These are phyloP conservation scores for Pimpla rufipes DNA, from an alignment of 2,888 invertebrate species.

Conservation along the genomic window DNA sequence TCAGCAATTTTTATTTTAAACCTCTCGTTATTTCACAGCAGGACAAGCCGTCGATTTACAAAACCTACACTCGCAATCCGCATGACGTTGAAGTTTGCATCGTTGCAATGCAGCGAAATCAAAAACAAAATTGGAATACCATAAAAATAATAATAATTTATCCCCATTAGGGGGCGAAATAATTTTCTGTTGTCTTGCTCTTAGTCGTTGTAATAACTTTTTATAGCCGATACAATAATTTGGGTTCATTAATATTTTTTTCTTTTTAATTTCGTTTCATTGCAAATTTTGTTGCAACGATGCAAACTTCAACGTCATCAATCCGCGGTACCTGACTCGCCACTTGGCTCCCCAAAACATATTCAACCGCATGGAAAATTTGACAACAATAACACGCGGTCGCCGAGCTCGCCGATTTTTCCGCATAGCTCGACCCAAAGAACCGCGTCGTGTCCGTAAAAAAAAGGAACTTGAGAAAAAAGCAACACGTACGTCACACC, in stretches of 20 bases:
- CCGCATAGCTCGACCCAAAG: background rate
- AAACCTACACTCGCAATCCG: background rate
- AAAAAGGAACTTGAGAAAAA: background rate
- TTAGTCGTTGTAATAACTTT: too few relatives aligned
- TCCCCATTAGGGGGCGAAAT: too few relatives aligned
- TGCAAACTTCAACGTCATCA: too few relatives aligned
- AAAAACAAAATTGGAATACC: too few relatives aligned
- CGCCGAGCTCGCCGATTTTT: constrained; percentile 17
- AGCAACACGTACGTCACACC: background rate
- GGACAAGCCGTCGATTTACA: constrained; percentile 13
- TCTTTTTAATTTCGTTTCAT: too few relatives aligned
- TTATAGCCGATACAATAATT: too few relatives aligned
- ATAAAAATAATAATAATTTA: too few relatives aligned
- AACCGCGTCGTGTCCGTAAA: background rate
- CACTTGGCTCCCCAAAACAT: background rate
- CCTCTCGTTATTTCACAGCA: constrained; percentile 17
- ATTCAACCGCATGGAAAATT: constrained; percentile 47
- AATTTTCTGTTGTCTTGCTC: too few relatives aligned
- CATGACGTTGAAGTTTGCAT: too few relatives aligned
- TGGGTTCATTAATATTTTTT: too few relatives aligned
- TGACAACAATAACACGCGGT: background rate
- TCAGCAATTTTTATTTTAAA: background rate
- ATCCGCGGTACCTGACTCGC: constrained; percentile 16
- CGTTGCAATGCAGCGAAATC: too few relatives aligned
- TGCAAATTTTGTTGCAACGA: too few relatives aligned